Evolutionary conservation across 2,888 invertebrate species (phyloP), one percentile per base, ranked within the genome.

Genomic region (Bedellia somnulentella): DNA sequence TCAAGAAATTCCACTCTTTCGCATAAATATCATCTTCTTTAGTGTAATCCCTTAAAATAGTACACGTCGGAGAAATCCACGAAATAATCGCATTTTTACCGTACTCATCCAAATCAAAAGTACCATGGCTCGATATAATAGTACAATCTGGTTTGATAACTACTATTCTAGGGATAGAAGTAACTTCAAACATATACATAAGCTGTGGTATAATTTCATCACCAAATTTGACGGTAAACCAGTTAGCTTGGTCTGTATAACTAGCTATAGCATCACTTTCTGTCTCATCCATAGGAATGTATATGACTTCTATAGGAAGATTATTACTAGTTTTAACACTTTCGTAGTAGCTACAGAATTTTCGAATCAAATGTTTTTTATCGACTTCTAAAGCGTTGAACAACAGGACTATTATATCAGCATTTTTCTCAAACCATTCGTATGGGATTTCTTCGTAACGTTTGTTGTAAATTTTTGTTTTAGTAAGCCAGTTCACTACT

Each of bases 261-360:
- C 52, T 47, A 0, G 33, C 27, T 11, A 30, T 31, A 46, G 55
- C 58, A 1, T 58, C 53, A 2, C 42, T 39, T 27, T 54, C 45
- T 0, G 32, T 49, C 0, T 60, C 58, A 21, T 71, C 73, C 44
- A 63, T 42, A 0, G 73, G 63, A 1, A 71, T 37, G 17, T 67
- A 51, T 2, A 75, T 55, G 0, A 75, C 73, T 51, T 75, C 73
- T 21, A 73, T 43, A 1, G 71, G 66, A 2, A 71, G 12, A 35
- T 68, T 62, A 0, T 43, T n/a, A n/a, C n/a, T 26, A 10, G 45
- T 42, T 35, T 71, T 71, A 0, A 56, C 47, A 21, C 46, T 54
- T 40, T 71, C 73, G 37, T 70, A 75, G 3, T 61, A 58, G 6
- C 44, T 42, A 39, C 52, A 68, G 42, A 75, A 73, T 10, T 60